phyloP scores from a whole-genome alignment of 1,140 invertebrate genomes.

The Metaphire vulgaris region DNA sequence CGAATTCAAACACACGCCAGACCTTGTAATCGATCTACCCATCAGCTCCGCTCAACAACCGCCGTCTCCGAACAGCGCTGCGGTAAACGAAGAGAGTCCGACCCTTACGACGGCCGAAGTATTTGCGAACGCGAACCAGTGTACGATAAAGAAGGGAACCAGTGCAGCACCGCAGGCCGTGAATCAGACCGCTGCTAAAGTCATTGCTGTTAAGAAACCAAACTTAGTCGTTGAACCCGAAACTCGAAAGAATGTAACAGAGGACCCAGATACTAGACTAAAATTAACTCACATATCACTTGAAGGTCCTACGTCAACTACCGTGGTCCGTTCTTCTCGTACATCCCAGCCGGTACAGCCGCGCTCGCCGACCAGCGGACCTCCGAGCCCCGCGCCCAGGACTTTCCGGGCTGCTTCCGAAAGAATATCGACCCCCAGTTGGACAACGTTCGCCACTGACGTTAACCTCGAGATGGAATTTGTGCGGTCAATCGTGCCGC shows the following conservation, averaged over 20 bases:
- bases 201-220: conserved; percentile 27
- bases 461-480: too few species aligned
- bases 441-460: too few species aligned
- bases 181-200: conserved; percentile 27
- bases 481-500: too few species aligned
- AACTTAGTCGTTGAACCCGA: neutral
- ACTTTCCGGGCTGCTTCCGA: too few species aligned
- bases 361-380: neutral
- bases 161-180: conserved; percentile 16
- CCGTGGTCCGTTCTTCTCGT: too few species aligned
- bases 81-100: conserved; percentile 40
- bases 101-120: conserved; percentile 44
- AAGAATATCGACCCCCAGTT: too few species aligned
- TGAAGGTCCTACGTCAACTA: too few species aligned
- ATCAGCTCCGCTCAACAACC: conserved; percentile 46
- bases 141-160: conserved; percentile 67
- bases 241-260: neutral
- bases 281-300: too few species aligned
- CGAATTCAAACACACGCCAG: conserved; percentile 65
- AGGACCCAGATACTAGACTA: neutral
- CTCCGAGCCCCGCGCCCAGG: neutral
- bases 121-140: conserved; percentile 60
- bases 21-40: conserved; percentile 81
- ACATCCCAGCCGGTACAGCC: too few species aligned
- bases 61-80: conserved; percentile 33